These are phyloP conservation scores for Ciona savignyi DNA, from an alignment of 23 tunicate genomes.

Conservation along the genomic window DNA sequence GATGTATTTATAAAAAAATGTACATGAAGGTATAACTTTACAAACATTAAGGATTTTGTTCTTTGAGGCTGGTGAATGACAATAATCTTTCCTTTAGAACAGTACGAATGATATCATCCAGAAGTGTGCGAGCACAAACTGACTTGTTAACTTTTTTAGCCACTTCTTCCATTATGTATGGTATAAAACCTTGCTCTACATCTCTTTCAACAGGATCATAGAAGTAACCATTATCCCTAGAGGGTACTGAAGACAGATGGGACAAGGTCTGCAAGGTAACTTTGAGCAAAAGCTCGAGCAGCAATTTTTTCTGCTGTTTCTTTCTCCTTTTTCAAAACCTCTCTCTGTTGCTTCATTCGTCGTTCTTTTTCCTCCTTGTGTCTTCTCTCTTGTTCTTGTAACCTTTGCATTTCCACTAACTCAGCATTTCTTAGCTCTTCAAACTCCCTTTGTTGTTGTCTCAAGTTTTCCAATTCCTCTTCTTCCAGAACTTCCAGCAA, in stretches of 20 bases:
- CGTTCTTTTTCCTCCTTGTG: slow-evolving; percentile 88
- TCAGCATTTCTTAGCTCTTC: slow-evolving; percentile 93
- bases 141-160: slow-evolving; percentile 58
- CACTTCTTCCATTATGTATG: slow-evolving; percentile 82
- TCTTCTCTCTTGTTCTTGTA: slow-evolving; percentile 95
- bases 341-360: slow-evolving; percentile 90
- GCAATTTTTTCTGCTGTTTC: slow-evolving; percentile 99
- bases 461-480: slow-evolving; percentile 86
- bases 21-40: too few species aligned
- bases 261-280: slow-evolving; percentile 86
- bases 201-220: slow-evolving; percentile 94
- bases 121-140: slow-evolving; percentile 62
- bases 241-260: slow-evolving; percentile 91
- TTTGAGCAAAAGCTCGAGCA: slow-evolving; percentile 96
- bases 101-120: slow-evolving; percentile 38
- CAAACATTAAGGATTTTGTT: too few species aligned
- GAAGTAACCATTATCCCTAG: slow-evolving; percentile 82
- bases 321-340: slow-evolving; percentile 74
- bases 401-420: slow-evolving; percentile 86
- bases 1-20: too few species aligned
- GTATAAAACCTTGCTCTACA: slow-evolving; percentile 82
- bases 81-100: slow-evolving; percentile 7
- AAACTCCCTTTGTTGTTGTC: slow-evolving; percentile 91
- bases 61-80: background rate
- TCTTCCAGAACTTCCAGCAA: slow-evolving; percentile 91